Base-by-base conservation (phyloP, 2,113 vertebrate species). In the Reinhardtius hippoglossoides region DNA sequence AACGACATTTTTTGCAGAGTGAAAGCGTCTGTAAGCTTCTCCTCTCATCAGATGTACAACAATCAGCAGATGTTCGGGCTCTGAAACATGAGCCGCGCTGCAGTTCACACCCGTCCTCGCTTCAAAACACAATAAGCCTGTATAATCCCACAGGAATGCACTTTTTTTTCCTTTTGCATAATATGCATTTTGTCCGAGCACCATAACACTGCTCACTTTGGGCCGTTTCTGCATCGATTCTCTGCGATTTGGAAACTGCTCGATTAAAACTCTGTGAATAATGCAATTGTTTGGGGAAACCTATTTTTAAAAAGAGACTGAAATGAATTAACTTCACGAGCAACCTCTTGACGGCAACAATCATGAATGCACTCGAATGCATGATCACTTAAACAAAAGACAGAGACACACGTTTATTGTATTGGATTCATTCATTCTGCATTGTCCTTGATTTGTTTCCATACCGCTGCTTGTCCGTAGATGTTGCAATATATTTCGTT, bases 391-490 rank as follows among this genome's bases (percentile, higher is more conserved):
- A n/a, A 71, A 59, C 69, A 68, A 83, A 76, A 61, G 81, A 46
- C 84, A 87, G 76, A 63, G 24, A 76, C 54, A 35, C 37, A 37
- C 37, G 6, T 81, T 80, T 67, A 70, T 83, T 82, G 76, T 85
- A 40, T 71, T 80, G 76, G 83, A 44, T 73, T 60, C 76, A 71
- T 72, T 88, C 14, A 62, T 26, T 70, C 72, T 86, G 85, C 63
- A 71, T 74, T 72, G 76, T 87, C 68, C 44, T 86, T 71, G 31
- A 27, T 86, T 84, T 74, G 12, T 71, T 86, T 82, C 66, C 14
- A 42, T 78, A 87, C 81, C 86, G 70, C 88, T 82, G 81, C 88
- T 92, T 88, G 74, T 89, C 87, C 87, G 67, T 82, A 83, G 58
- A 87, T 85, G 86, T 85, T 80, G 60, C 62, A 26, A 68, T 87